These are phyloP conservation scores for Pocillopora damicornis DNA, from an alignment of 64 coral and sea anemone species.

Conservation along the genomic window DNA sequence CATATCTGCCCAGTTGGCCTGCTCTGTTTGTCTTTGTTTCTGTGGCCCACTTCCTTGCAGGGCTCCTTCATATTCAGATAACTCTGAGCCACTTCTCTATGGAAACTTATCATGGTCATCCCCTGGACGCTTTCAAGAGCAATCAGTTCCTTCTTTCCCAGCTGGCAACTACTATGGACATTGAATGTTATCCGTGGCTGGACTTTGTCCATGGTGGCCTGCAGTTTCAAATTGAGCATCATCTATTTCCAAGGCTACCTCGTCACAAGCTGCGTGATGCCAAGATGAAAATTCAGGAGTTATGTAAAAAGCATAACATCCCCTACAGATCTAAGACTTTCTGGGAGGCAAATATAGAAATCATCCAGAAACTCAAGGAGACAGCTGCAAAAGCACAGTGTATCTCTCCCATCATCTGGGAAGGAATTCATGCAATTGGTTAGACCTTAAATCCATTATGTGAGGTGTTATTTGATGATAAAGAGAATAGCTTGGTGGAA, in stretches of 20 bases:
- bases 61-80: slow-evolving; percentile 93
- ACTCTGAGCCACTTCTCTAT: slow-evolving; percentile 94
- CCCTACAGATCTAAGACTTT: slow-evolving; percentile 80
- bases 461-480: neutral
- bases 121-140: slow-evolving; percentile 61
- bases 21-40: slow-evolving; percentile 72
- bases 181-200: slow-evolving; percentile 76
- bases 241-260: slow-evolving; percentile 85
- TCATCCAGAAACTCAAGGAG: slow-evolving; percentile 63
- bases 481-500: neutral
- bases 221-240: slow-evolving; percentile 99
- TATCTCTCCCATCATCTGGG: slow-evolving; percentile 85
- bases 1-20: slow-evolving; percentile 68
- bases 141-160: slow-evolving; percentile 76
- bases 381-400: slow-evolving; percentile 81
- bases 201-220: slow-evolving; percentile 95
- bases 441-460: slow-evolving; percentile 8
- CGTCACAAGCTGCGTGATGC: slow-evolving; percentile 75
- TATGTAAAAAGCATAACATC: slow-evolving; percentile 83
- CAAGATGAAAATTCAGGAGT: slow-evolving; percentile 51
- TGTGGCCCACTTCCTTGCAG: slow-evolving; percentile 88
- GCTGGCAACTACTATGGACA: slow-evolving; percentile 87
- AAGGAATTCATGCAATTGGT: slow-evolving; percentile 87
- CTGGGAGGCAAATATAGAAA: slow-evolving; percentile 80
- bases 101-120: slow-evolving; percentile 89